phyloP scores from a whole-genome alignment of 2,797 vertebrate genomes.

The Phrynocephalus vlangalii region DNA sequence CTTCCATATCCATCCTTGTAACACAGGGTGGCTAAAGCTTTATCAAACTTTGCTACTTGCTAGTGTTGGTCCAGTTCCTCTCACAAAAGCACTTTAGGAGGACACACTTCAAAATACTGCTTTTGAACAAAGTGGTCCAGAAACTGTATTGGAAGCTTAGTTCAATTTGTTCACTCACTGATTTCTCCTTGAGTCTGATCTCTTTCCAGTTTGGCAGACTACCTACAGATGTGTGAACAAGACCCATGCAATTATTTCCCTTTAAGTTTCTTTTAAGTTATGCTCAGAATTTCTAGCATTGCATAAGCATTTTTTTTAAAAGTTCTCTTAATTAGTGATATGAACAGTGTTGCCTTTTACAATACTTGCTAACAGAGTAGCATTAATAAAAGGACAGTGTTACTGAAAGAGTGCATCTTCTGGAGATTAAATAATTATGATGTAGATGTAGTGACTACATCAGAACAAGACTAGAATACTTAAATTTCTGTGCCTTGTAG shows the following conservation, averaged over 20 bases:
- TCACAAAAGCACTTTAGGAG: background rate
- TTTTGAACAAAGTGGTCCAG: background rate
- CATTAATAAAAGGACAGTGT: conserved; percentile 23
- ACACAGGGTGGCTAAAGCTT: background rate
- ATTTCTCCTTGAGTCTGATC: background rate
- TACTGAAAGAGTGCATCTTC: conserved; percentile 25
- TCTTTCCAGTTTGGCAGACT: background rate
- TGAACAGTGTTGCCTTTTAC: background rate
- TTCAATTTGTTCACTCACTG: conserved; percentile 4
- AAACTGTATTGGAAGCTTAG: background rate
- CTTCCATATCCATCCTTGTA: background rate
- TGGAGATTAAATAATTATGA: conserved; percentile 38
- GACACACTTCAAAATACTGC: background rate
- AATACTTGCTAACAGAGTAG: background rate
- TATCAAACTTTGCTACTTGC: background rate
- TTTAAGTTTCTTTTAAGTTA: background rate
- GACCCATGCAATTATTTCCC: background rate
- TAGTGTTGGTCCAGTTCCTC: background rate
- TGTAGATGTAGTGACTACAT: conserved; percentile 10
- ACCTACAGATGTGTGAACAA: background rate
- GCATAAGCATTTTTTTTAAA: background rate
- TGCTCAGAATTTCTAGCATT: background rate
- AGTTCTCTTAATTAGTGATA: background rate
- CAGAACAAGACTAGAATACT: conserved; percentile 15
- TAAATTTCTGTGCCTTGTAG: background rate